phyloP scores from a whole-genome alignment of 2,888 invertebrate genomes.

The Galerucella nymphaeae region DNA sequence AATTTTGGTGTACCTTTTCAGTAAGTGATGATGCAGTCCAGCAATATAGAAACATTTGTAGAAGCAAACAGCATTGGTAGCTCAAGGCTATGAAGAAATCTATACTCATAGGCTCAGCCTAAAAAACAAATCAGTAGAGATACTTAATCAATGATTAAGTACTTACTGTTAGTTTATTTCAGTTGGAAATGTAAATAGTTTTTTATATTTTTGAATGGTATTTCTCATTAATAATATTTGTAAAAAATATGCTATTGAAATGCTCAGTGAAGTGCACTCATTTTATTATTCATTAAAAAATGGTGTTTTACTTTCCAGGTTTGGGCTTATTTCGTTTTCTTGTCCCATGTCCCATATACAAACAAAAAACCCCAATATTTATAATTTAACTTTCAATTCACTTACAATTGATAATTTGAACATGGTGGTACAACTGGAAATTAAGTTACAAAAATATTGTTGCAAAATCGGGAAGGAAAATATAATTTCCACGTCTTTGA shows the following conservation, averaged over 20 bases:
- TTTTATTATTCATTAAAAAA: no score
- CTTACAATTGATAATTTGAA: conserved; percentile 40
- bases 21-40: conserved; percentile 35
- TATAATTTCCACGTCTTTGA: conserved; percentile 27
- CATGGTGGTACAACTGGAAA: conserved; percentile 40
- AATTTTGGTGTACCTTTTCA: conserved; percentile 18
- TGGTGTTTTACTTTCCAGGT: no score
- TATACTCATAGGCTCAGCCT: conserved; percentile 35
- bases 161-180: not conserved
- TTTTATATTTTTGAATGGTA: no score
- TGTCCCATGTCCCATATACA: no score
- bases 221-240: no score
- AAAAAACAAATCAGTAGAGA: conserved; percentile 8
- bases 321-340: no score
- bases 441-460: conserved; percentile 32
- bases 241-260: no score
- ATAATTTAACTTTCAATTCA: not conserved
- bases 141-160: not conserved
- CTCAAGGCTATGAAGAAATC: conserved; percentile 33
- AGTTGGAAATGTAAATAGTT: no score
- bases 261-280: no score
- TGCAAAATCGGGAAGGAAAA: conserved; percentile 29
- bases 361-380: not conserved
- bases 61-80: conserved; percentile 28
- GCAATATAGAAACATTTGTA: conserved; percentile 34